Base-by-base conservation (phyloP, 2,113 vertebrate genomes). In the Saguinus imperator region DNA sequence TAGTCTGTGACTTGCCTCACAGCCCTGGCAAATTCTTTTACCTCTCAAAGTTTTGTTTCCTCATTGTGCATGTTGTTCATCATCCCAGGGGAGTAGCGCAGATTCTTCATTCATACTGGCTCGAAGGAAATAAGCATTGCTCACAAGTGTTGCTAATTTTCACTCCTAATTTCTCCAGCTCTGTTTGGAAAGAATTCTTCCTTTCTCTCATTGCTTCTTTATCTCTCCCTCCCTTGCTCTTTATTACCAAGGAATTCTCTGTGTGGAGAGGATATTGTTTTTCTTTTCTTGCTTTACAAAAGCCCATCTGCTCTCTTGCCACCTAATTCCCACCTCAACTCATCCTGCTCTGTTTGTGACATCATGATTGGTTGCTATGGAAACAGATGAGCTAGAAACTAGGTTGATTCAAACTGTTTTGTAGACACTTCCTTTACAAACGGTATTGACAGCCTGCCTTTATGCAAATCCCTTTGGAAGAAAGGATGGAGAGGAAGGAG, bases 151-250 rank as follows among this genome's bases (percentile, higher is more conserved):
- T 87, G n/a, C 87, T 96, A 57, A 82, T 86, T 91, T 82, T 73
- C 55, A 94, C 40, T 45, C 61, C 48, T 84, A 57, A 91, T 91
- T 89, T 92, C 73, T 80, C 68, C 77, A 92, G 55, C 7, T 17
- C 50, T 61, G 55, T 50, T 91, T 89, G 50, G 82, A 97, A 91
- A 61, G 43, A 64, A 32, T 73, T 73, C 57, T 45, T 90, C 61
- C 61, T 64, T 64, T 89, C 8, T 87, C 84, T 97, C 93, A 52
- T n/a, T 93, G 1, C 94, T 95, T 89, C 81, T 87, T 76, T 25
- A 10, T 92, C 73, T 96, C 43, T 75, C 45, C 18, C 57, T 92
- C 79, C 61, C 94, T 91, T 94, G 66, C 91, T 94, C 91, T 96
- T 94, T 73, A 94, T 25, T 18, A 84, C 25, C 66, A 52, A 10